These are phyloP conservation scores for Heteractis magnifica DNA, from an alignment of 92 coral and sea anemone species.

Conservation along the genomic window DNA sequence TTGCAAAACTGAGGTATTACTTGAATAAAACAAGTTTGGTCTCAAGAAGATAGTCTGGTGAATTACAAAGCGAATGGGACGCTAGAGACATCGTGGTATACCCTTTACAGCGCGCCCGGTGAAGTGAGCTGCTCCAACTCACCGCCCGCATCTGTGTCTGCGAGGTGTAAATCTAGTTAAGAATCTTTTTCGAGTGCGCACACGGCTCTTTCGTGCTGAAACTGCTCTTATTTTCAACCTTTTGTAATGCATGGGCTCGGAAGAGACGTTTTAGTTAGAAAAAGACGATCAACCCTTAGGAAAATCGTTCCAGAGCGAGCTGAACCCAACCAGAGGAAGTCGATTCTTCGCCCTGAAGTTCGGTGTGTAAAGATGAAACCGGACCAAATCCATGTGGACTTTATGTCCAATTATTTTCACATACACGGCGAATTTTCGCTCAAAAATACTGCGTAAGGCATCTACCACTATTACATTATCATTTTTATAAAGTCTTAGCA, in stretches of 20 bases:
- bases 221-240: not conserved
- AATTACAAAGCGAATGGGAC: not conserved
- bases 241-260: not conserved
- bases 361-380: not conserved
- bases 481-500: not conserved
- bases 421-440: conserved; percentile 14
- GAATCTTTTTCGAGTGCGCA: conserved; percentile 28
- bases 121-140: conserved; percentile 9
- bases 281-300: not conserved
- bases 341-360: conserved; percentile 7
- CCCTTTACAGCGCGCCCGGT: conserved; percentile 24
- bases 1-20: conserved; percentile 6
- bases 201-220: conserved; percentile 20
- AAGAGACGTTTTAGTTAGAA: not conserved
- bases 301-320: conserved; percentile 24
- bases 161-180: conserved; percentile 41
- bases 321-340: conserved; percentile 24
- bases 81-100: not conserved
- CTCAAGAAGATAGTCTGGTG: not conserved
- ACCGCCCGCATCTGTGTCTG: conserved; percentile 25
- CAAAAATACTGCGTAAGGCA: conserved; percentile 44
- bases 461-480: not conserved
- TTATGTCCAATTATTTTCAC: not conserved
- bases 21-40: not conserved
- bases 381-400: conserved; percentile 27